These are phyloP conservation scores for Scaptomyza parva DNA, from an alignment of 2,888 invertebrate genomes.

Conservation along the genomic window DNA sequence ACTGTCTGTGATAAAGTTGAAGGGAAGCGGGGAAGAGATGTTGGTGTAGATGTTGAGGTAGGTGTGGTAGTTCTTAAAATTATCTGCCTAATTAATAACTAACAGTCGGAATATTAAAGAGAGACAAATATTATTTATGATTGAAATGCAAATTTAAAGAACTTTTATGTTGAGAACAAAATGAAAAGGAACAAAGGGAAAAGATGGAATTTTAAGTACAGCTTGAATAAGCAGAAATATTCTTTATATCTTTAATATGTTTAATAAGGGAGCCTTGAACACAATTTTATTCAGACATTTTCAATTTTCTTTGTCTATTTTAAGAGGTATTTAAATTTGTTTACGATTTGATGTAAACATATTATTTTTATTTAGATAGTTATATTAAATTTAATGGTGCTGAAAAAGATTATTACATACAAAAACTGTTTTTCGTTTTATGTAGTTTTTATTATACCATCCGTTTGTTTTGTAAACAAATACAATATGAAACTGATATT, in stretches of 20 bases:
- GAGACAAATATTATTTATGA: not conserved
- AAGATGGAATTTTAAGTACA: too few species aligned
- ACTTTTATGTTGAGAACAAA: too few species aligned
- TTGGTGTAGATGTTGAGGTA: not conserved
- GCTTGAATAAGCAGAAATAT: too few species aligned
- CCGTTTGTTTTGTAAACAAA: not conserved
- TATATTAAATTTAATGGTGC: not conserved
- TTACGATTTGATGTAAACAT: not conserved
- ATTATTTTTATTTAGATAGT: too few species aligned
- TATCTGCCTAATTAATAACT: not conserved
- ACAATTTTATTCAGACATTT: too few species aligned
- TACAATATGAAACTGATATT: not conserved
- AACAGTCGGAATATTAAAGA: not conserved
- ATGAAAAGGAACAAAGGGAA: too few species aligned
- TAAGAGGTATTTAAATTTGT: too few species aligned
- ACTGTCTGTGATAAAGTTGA: not conserved
- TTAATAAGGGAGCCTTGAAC: too few species aligned
- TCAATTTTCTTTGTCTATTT: too few species aligned
- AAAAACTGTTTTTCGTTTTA: not conserved
- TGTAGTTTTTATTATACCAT: not conserved
- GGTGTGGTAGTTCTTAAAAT: not conserved
- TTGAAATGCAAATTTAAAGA: not conserved
- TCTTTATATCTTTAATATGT: too few species aligned
- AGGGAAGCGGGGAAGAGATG: not conserved
- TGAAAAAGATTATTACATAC: not conserved